phyloP scores from a whole-genome alignment of 2,888 invertebrate genomes.

The Microchrysa polita region DNA sequence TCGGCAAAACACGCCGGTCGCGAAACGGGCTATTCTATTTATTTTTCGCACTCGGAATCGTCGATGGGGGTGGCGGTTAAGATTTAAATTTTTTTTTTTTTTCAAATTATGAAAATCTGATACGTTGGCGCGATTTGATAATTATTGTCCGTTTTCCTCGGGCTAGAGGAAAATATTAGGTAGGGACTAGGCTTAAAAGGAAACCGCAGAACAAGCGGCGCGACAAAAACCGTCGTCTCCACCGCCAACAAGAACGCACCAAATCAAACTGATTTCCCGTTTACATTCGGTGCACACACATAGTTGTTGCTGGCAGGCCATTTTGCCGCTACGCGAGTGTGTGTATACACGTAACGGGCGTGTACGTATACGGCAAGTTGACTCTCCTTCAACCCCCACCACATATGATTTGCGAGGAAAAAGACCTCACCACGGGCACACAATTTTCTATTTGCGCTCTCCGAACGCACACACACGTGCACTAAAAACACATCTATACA shows the following conservation, averaged over 20 bases:
- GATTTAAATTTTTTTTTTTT: too few relatives aligned
- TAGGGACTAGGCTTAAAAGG: conserved; percentile 35
- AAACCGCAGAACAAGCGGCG: conserved; percentile 38
- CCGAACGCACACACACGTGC: background rate
- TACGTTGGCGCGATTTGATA: background rate
- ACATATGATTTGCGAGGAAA: too few relatives aligned
- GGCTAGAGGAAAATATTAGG: conserved; percentile 27
- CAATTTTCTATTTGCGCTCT: background rate
- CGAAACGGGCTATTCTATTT: too few relatives aligned
- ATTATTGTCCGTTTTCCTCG: too few relatives aligned
- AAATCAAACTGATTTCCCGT: conserved; percentile 50
- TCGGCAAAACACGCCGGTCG: too few relatives aligned
- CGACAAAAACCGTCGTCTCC: conserved; percentile 45
- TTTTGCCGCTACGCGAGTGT: background rate
- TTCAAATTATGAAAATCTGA: background rate
- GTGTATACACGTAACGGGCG: background rate
- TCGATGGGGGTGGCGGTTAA: conserved; percentile 6
- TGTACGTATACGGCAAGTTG: conserved; percentile 27
- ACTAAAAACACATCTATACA: background rate
- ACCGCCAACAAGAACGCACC: conserved; percentile 49
- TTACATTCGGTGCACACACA: conserved; percentile 46
- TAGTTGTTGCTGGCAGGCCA: conserved; percentile 25
- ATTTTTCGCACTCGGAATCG: too few relatives aligned
- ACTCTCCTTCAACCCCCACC: background rate
- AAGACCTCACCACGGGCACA: too few relatives aligned